Percentiles rank a stretch among this genome's conserved stretches.
These are phyloP conservation scores for Aphrocallistes beatrix DNA, from an alignment of 37 sponge, comb jelly and placozoan genomes.

Conservation along the genomic window DNA sequence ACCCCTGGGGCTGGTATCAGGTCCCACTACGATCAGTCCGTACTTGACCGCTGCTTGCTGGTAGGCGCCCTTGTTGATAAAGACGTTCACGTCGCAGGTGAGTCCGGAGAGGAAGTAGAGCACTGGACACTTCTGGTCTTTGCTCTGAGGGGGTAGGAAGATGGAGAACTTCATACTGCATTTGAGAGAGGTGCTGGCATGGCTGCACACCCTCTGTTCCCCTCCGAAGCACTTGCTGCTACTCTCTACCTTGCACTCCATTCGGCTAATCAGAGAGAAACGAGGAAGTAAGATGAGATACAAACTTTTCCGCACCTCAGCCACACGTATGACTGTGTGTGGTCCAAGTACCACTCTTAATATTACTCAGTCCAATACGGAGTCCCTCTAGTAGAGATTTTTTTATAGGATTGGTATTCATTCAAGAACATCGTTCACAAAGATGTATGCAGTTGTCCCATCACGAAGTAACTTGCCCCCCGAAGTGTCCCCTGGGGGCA, in stretches of 20 bases:
- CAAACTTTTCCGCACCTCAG: too few species aligned
- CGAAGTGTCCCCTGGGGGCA: too few species aligned
- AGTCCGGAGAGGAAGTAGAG: conserved; percentile 93
- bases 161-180: conserved; percentile 84
- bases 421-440: too few species aligned
- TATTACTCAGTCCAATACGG: too few species aligned
- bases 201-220: conserved; percentile 65
- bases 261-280: too few species aligned
- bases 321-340: too few species aligned
- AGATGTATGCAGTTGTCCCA: too few species aligned
- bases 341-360: too few species aligned
- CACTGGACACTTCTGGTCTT: conserved; percentile 64
- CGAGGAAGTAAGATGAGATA: too few species aligned
- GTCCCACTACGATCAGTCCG: conserved; percentile 70
- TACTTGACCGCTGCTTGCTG: conserved; percentile 75
- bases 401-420: too few species aligned
- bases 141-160: conserved; percentile 74
- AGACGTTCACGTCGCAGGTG: conserved; percentile 94
- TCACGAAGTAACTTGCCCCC: too few species aligned
- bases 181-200: conserved; percentile 53
- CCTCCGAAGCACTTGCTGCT: conserved; percentile 64
- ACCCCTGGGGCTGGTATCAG: conserved; percentile 89
- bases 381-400: too few species aligned
- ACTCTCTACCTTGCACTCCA: conserved; percentile 39
- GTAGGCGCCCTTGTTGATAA: conserved; percentile 65